phyloP scores from a whole-genome alignment of 2,888 invertebrate genomes.

The Camponotus fellah region DNA sequence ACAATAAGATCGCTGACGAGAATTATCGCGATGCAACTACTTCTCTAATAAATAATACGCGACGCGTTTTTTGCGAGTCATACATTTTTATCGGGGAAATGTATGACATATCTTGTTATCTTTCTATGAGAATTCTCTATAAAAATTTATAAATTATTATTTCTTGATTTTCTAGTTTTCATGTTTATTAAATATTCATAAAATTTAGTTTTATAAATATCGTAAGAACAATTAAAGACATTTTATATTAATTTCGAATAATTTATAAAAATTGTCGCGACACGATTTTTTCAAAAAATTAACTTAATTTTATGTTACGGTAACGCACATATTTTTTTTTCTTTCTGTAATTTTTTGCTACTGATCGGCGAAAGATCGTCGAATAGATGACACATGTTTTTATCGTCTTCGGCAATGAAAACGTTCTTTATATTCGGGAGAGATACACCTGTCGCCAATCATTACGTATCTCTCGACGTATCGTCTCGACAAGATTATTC shows the following conservation, averaged over 20 bases:
- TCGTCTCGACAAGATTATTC: conserved; percentile 57
- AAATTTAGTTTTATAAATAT: not conserved
- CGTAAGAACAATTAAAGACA: not conserved
- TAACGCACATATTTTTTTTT: not conserved
- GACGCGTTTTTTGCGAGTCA: not conserved
- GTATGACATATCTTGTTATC: not conserved
- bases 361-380: not conserved
- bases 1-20: conserved; percentile 14
- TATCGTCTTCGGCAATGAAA: conserved; percentile 60
- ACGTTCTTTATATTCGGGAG: conserved; percentile 61
- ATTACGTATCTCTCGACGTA: conserved; percentile 60
- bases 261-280: not conserved
- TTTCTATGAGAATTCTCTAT: not conserved
- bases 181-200: not conserved
- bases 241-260: not conserved
- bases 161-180: not conserved
- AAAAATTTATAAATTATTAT: not conserved
- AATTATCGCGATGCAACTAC: conserved; percentile 6
- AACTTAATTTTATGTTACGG: not conserved
- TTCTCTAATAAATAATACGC: not conserved
- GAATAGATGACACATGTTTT: conserved; percentile 36
- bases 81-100: not conserved
- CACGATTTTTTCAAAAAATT: not conserved
- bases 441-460: conserved; percentile 62
- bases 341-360: not conserved